phyloP scores from a whole-genome alignment of 2,113 vertebrate species.

The Rhizomys pruinosus region DNA sequence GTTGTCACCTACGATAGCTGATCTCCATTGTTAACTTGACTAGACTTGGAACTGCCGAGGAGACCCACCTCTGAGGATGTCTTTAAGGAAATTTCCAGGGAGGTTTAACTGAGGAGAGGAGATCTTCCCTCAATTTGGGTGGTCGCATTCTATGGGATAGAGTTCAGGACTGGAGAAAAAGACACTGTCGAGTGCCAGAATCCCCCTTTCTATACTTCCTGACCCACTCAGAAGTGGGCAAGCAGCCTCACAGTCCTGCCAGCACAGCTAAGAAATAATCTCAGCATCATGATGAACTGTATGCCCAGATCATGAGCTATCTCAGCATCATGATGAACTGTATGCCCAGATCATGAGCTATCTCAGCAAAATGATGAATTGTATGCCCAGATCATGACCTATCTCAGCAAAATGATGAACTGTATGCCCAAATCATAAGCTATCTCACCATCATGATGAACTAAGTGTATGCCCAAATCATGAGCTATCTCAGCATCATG shows the following conservation, averaged over 20 bases:
- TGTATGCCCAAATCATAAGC: no score
- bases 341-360: no score
- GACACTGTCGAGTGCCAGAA: not conserved
- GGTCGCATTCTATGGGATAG: not conserved
- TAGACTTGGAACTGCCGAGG: not conserved
- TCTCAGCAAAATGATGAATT: no score
- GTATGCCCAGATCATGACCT: no score
- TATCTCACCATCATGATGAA: no score
- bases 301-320: no score
- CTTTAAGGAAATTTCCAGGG: not conserved
- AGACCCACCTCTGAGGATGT: not conserved
- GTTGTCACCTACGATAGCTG: not conserved
- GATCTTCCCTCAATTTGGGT: not conserved
- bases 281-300: not conserved
- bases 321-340: no score
- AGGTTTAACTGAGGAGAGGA: not conserved
- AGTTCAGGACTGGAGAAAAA: not conserved
- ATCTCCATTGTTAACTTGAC: not conserved
- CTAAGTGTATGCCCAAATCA: no score
- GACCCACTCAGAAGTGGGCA: not conserved
- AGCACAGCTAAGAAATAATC: not conserved
- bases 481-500: no score
- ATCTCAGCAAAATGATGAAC: no score
- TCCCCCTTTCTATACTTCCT: not conserved
- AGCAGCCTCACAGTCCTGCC: not conserved